Base-by-base conservation (phyloP, 2,888 invertebrate genomes). In the Argyresthia goedartella region DNA sequence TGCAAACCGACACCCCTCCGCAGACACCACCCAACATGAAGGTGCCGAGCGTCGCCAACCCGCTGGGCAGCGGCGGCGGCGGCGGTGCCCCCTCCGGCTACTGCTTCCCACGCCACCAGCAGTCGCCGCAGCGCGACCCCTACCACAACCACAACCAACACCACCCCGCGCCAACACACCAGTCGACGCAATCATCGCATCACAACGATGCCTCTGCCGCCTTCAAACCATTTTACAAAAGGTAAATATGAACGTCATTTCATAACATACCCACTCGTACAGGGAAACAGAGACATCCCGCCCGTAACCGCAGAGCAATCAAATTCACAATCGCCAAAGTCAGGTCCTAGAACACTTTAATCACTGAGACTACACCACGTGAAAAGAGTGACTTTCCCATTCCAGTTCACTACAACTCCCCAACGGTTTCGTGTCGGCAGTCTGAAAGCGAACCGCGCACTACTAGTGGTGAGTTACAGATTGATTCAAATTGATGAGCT, bases 1-100 rank as follows among this genome's bases (percentile, higher is more conserved):
- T 95, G 79, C 92, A 93, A 74, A 90, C 94, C 64, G 96, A 96
- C 85, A 96, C 96, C 58, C 96, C 96, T 63, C 96, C 96, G 39
- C 96, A 96, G 85, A 97, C 96, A 60, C 96, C 96, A 60, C 96
- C 96, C 74, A 96, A 94, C 87, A 94, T 96, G 94, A 96, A 96
- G 82, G 90, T 95, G 70, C 93, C 94, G 69, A 93, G 92, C 78
- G 92, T 92, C 63, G 91, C 91, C 73, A 91, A 91, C 79, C 92
- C 90, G 66, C 89, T 92, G 64, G 90, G 92, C 76, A 89, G 90
- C 82, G n/a, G n/a, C n/a, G n/a, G n/a, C n/a, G 90, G 89, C 73
- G 87, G 85, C 55, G 79, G 85, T 73, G 86, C 87, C 80, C 73
- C 76, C 80, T 81, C 73, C 76, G 78, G 69, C 66, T 89, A 88